These are phyloP conservation scores for Macquaria australasica DNA, from an alignment of 2,113 vertebrate genomes.

Conservation along the genomic window DNA sequence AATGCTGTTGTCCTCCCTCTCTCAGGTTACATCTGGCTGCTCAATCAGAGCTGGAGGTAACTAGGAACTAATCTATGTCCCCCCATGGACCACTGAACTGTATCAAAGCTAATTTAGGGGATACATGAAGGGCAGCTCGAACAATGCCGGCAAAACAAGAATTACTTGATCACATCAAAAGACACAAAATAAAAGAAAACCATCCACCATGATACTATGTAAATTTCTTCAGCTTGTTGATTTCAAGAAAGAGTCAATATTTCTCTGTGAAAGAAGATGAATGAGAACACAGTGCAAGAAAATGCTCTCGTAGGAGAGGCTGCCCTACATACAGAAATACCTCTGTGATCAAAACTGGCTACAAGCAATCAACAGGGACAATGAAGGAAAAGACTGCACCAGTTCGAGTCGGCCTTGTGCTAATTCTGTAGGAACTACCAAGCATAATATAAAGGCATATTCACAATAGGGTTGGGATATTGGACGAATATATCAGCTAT, in stretches of 20 bases:
- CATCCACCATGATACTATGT: neutral
- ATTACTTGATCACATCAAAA: slow-evolving; percentile 4
- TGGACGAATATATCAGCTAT: no score
- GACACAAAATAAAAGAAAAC: neutral
- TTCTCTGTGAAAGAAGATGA: neutral
- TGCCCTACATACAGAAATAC: slow-evolving; percentile 36
- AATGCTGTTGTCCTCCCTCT: slow-evolving; percentile 10
- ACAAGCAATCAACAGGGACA: neutral
- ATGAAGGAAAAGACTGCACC: neutral
- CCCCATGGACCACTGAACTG: slow-evolving; percentile 13
- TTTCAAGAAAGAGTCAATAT: neutral
- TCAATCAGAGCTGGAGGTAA: slow-evolving; percentile 28
- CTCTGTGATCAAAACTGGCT: slow-evolving; percentile 5
- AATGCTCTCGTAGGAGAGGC: slow-evolving; percentile 10
- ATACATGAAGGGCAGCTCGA: neutral
- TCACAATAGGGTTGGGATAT: no score
- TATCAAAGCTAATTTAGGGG: slow-evolving; percentile 7
- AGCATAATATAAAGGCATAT: neutral
- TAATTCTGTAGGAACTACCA: neutral
- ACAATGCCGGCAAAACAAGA: neutral
- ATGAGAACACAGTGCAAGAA: slow-evolving; percentile 7
- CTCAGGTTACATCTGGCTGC: slow-evolving; percentile 41
- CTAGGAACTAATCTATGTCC: slow-evolving; percentile 6
- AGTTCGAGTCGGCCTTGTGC: neutral
- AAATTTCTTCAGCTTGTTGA: neutral